phyloP scores from a whole-genome alignment of 2,113 vertebrate genomes.

The Actenoides hombroni region DNA sequence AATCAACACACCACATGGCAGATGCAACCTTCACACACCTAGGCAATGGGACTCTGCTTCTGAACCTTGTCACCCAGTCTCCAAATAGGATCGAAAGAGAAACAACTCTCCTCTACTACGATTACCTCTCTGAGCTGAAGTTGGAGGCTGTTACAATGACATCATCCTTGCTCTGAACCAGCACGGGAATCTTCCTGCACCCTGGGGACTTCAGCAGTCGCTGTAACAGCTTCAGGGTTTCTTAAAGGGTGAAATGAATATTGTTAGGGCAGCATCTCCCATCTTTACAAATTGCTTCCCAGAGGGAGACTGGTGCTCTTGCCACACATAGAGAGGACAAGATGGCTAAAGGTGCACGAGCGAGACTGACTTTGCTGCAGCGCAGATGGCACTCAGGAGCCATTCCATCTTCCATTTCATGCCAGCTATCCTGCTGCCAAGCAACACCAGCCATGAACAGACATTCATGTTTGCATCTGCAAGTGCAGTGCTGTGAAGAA shows the following conservation, averaged over 20 bases:
- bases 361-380: constrained; percentile 5
- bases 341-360: background rate
- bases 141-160: constrained; percentile 98
- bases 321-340: constrained; percentile 25
- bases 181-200: constrained; percentile 96
- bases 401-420: background rate
- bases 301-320: constrained; percentile 4
- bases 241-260: constrained; percentile 77
- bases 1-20: constrained; percentile 40
- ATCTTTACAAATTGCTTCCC: constrained; percentile 2
- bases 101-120: background rate
- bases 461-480: background rate
- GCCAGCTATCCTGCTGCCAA: constrained; percentile 31
- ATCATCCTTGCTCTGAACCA: constrained; percentile 97
- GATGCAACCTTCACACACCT: constrained; percentile 38
- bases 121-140: constrained; percentile 97
- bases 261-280: constrained; percentile 44
- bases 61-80: constrained; percentile 25
- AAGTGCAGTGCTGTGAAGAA: background rate
- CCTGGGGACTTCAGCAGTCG: constrained; percentile 96
- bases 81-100: constrained; percentile 35
- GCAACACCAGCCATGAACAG: background rate
- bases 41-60: constrained; percentile 6
- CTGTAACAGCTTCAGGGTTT: constrained; percentile 96
- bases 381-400: background rate